Percentiles rank a stretch among this genome's conserved stretches.
Evolutionary conservation across 2,888 invertebrate species (phyloP).

Genomic region (Hirudinaria manillensis): DNA sequence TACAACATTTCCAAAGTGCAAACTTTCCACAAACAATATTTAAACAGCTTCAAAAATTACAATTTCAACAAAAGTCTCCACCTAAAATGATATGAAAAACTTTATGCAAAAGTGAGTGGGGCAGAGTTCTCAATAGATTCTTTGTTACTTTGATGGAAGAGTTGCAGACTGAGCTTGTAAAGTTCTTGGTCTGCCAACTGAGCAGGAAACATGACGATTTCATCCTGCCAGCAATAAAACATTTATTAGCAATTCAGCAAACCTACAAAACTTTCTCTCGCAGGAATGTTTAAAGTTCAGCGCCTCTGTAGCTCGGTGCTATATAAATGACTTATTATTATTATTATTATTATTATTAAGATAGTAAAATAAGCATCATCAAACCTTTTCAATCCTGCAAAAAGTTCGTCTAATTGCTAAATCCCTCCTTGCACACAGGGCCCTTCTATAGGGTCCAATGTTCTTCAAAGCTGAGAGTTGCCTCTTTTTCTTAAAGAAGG

Average conservation of each 20-base stretch:
- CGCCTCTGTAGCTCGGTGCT: not conserved
- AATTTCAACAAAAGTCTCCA: too few relatives aligned
- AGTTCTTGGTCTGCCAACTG: conserved; percentile 46
- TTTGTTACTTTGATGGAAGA: conserved; percentile 42
- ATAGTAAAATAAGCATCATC: not conserved
- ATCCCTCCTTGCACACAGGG: conserved; percentile 73
- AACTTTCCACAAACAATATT: too few relatives aligned
- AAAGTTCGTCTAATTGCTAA: conserved; percentile 63
- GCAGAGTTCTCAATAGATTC: too few relatives aligned
- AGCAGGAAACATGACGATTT: conserved; percentile 42
- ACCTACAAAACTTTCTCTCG: not conserved
- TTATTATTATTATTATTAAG: not conserved
- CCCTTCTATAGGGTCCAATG: conserved; percentile 70
- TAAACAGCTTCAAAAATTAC: too few relatives aligned
- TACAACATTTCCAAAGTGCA: too few relatives aligned
- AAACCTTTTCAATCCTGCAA: conserved; percentile 49
- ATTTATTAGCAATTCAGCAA: conserved; percentile 5
- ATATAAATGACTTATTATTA: too few relatives aligned
- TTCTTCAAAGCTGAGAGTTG: conserved; percentile 61
- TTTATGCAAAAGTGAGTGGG: too few relatives aligned
- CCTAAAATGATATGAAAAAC: too few relatives aligned
- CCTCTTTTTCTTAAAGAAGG: conserved; percentile 44
- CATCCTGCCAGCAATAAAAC: conserved; percentile 30
- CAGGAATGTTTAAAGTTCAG: not conserved
- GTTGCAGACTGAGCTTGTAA: conserved; percentile 46